Evolutionary conservation across 2,888 invertebrate species (phyloP), one percentile per base, ranked within the genome.

Genomic region (Drosophila macrospina): DNA sequence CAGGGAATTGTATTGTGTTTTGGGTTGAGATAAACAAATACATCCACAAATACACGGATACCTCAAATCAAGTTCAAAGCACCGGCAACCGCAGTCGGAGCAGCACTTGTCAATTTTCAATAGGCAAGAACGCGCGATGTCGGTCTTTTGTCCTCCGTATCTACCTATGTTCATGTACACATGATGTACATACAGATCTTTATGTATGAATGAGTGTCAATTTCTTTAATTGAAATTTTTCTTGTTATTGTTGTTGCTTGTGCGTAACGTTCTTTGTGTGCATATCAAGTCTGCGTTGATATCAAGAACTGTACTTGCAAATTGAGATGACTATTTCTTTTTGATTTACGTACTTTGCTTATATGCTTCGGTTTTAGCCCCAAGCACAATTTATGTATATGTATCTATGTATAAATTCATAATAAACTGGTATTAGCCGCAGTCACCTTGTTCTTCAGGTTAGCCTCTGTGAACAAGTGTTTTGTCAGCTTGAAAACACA

Each of bases 21-120:
- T 41, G 10, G 24, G 36, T 54, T 41, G 11, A 54, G 52, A 54
- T 54, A 54, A 50, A 42, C 41, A 50, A 26, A 45, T 48, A 65
- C 48, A 54, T 30, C 20, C 41, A 50, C 56, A 74, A 47, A 48
- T 28, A 52, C 50, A 63, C 69, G 64, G 65, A 83, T 76, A 85
- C 79, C 72, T 65, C 78, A 87, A 79, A 84, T 85, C 87, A 84
- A 79, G 78, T 77, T 82, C 75, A 75, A 70, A 77, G 64, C 60
- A 60, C 67, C 70, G 65, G 78, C 50, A 54, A 51, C 47, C 56
- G 52, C 56, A 64, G 48, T 37, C 67, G 48, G 8, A 64, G 51
- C 45, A 56, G 20, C n/a, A 48, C 55, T 73, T 74, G 66, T 76
- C 69, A 76, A 74, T 73, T 65, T 59, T 69, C 50, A 54, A 56